phyloP scores from a whole-genome alignment of 2,797 vertebrate genomes.

The Eulemur rubriventer region DNA sequence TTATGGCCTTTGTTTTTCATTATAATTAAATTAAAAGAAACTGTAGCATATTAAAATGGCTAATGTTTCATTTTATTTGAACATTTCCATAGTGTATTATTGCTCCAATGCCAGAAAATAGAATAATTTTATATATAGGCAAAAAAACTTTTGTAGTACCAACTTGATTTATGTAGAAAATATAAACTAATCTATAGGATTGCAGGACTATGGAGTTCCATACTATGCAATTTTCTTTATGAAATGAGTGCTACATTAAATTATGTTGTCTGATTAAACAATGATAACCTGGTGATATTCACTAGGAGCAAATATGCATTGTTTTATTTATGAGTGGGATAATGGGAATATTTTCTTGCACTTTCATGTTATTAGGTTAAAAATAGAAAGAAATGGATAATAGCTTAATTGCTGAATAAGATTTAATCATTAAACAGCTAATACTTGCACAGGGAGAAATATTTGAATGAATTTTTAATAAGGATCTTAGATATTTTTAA shows the following conservation, averaged over 20 bases:
- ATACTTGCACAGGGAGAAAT: neutral
- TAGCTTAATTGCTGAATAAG: neutral
- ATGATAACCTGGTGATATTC: neutral
- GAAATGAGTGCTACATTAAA: neutral
- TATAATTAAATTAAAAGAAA: neutral
- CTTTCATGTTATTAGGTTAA: neutral
- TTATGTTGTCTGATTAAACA: neutral
- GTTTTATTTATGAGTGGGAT: neutral
- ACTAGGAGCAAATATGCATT: neutral
- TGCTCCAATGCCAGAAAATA: neutral
- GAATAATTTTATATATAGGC: neutral
- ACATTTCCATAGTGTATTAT: neutral
- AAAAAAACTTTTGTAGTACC: neutral
- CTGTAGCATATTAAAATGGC: neutral
- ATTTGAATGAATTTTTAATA: conserved; percentile 29
- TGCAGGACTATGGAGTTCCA: no score
- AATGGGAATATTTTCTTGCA: neutral
- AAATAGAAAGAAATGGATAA: conserved; percentile 2
- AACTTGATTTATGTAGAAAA: neutral
- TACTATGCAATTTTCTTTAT: neutral
- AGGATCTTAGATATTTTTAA: conserved; percentile 18
- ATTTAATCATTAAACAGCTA: conserved; percentile 22
- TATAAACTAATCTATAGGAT: neutral
- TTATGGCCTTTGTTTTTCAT: neutral
- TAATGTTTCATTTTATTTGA: neutral